A percentile compares a stretch with the other conserved stretches of the same genome.
Conservation (phyloP, 2,888 invertebrate species). For the Cerastis leucographa region DNA sequence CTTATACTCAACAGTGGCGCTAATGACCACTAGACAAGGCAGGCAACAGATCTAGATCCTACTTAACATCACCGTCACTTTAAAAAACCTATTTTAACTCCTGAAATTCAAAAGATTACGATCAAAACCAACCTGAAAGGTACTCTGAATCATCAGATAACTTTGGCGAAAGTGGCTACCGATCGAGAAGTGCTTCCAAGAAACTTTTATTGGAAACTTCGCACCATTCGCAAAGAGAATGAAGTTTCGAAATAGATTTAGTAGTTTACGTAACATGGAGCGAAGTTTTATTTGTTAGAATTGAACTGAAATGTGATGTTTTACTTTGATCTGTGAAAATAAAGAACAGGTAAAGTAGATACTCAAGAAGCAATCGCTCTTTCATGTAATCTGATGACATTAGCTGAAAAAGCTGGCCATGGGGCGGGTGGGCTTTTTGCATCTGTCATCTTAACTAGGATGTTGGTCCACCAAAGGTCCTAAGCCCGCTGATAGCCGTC, state of each 20-base stretch:
- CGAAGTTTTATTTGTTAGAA: slow-evolving; percentile 51
- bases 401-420: neutral
- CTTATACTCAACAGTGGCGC: neutral
- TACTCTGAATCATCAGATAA: slow-evolving; percentile 49
- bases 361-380: neutral
- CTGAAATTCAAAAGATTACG: neutral
- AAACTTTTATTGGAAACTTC: slow-evolving; percentile 64
- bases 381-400: neutral
- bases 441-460: neutral
- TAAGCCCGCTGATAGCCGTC: too few relatives aligned
- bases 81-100: neutral
- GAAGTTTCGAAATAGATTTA: slow-evolving; percentile 61
- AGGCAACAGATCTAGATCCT: neutral
- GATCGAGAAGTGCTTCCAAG: slow-evolving; percentile 22
- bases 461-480: neutral
- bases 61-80: neutral
- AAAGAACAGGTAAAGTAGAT: neutral
- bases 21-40: neutral
- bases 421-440: neutral
- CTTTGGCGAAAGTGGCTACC: slow-evolving; percentile 34
- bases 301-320: neutral
- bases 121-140: slow-evolving; percentile 17
- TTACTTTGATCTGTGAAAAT: slow-evolving; percentile 2
- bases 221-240: slow-evolving; percentile 47
- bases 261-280: slow-evolving; percentile 41